phyloP scores from a whole-genome alignment of 2,797 vertebrate species.

The Enteromius viviparus region DNA sequence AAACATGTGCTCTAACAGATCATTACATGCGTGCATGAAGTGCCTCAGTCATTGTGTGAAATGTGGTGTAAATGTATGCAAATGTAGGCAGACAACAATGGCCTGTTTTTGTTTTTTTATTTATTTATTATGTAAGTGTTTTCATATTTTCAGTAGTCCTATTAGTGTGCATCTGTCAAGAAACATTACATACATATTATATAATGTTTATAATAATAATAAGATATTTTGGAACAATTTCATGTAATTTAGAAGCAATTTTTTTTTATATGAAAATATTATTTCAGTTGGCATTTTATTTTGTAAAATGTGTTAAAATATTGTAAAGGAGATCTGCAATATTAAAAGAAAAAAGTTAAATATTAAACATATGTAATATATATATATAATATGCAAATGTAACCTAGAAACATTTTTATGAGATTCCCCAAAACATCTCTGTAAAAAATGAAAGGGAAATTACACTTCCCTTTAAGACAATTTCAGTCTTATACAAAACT shows the following conservation, averaged over 20 bases:
- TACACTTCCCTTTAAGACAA: too few species aligned
- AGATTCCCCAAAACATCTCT: neutral
- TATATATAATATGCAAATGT: neutral
- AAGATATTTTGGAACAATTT: neutral
- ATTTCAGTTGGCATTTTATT: too few species aligned
- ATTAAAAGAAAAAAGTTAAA: too few species aligned
- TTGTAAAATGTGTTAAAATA: too few species aligned
- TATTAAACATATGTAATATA: too few species aligned
- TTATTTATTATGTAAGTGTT: neutral
- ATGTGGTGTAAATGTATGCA: neutral
- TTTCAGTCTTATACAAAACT: neutral
- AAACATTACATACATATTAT: too few species aligned
- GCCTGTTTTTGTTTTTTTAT: neutral
- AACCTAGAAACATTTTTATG: neutral
- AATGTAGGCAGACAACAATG: neutral
- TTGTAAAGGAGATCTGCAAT: too few species aligned
- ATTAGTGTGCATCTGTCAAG: neutral
- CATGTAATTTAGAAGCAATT: neutral
- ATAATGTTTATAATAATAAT: neutral
- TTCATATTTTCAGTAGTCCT: neutral
- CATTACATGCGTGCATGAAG: constrained; percentile 16
- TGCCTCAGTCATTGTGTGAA: neutral
- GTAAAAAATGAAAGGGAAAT: neutral
- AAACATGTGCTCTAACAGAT: constrained; percentile 12
- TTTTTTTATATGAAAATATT: too few species aligned